Evolutionary conservation across 2,797 vertebrate genomes (phyloP).

Genomic region (Hipposideros larvatus): DNA sequence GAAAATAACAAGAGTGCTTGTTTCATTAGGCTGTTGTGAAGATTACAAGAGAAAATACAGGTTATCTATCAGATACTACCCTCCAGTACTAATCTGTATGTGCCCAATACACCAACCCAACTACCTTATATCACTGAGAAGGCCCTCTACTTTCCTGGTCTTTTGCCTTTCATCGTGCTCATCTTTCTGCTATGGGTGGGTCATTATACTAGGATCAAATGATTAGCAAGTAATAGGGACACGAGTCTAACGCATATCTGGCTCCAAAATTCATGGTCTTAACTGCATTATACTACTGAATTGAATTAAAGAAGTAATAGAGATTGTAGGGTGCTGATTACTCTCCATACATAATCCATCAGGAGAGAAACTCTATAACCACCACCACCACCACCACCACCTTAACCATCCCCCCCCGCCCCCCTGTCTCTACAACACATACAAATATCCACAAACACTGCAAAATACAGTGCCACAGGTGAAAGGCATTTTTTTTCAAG

Average conservation of each 20-base stretch:
- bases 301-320: background rate
- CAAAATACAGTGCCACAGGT: background rate
- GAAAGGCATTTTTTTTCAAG: background rate
- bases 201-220: background rate
- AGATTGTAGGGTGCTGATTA: background rate
- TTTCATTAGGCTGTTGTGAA: background rate
- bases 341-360: background rate
- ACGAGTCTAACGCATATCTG: constrained; percentile 19
- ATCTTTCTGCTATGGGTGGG: background rate
- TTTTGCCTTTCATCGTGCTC: background rate
- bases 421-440: background rate
- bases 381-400: background rate
- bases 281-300: background rate
- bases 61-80: background rate
- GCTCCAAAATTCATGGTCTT: constrained; percentile 37
- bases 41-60: constrained; percentile 35
- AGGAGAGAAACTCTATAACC: background rate
- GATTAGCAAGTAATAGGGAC: background rate
- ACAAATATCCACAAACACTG: background rate
- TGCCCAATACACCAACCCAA: background rate
- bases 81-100: background rate
- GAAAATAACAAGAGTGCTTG: background rate
- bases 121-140: background rate
- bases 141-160: background rate
- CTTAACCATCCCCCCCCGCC: background rate